Percentiles rank a stretch among this genome's conserved stretches.
Conservation (phyloP, 2,888 invertebrate species). For the Acrocyrtus sp. region DNA sequence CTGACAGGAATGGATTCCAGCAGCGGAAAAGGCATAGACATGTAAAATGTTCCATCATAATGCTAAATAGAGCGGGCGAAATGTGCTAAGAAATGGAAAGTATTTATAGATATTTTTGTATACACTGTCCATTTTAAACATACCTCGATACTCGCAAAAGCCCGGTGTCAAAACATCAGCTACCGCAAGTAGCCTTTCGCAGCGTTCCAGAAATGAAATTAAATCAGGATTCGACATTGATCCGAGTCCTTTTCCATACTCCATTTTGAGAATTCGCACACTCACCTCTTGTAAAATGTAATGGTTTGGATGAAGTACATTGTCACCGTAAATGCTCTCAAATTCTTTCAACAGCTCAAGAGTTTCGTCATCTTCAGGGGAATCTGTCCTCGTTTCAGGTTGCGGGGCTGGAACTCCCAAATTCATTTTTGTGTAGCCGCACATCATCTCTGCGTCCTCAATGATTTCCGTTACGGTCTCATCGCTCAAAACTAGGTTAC, state of each 20-base stretch:
- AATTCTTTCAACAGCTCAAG: slow-evolving; percentile 52
- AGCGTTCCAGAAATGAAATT: slow-evolving; percentile 44
- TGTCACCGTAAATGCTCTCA: slow-evolving; percentile 41
- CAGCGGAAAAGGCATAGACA: no score
- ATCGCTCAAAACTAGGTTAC: slow-evolving; percentile 44
- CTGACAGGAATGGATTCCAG: no score
- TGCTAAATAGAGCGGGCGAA: no score
- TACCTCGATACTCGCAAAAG: slow-evolving; percentile 57
- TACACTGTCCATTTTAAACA: no score
- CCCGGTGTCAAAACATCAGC: slow-evolving; percentile 52
- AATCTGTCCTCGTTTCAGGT: slow-evolving; percentile 4
- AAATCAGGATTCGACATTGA: slow-evolving; percentile 34
- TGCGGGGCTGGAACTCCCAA: slow-evolving; percentile 10
- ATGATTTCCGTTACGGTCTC: slow-evolving; percentile 53
- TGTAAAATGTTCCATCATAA: no score
- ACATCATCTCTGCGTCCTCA: slow-evolving; percentile 46
- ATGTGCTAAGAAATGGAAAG: no score
- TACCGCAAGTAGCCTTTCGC: slow-evolving; percentile 42
- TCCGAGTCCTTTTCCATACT: slow-evolving; percentile 28
- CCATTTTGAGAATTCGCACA: slow-evolving; percentile 45
- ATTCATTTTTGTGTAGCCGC: slow-evolving; percentile 39
- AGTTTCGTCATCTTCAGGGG: slow-evolving; percentile 26
- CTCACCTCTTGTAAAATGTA: slow-evolving; percentile 59
- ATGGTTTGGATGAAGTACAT: slow-evolving; percentile 55
- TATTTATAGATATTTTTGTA: no score